Evolutionary conservation across 1,140 invertebrate species (phyloP), one percentile per base, ranked within the genome.

Genomic region (Matsumurasca onukii): DNA sequence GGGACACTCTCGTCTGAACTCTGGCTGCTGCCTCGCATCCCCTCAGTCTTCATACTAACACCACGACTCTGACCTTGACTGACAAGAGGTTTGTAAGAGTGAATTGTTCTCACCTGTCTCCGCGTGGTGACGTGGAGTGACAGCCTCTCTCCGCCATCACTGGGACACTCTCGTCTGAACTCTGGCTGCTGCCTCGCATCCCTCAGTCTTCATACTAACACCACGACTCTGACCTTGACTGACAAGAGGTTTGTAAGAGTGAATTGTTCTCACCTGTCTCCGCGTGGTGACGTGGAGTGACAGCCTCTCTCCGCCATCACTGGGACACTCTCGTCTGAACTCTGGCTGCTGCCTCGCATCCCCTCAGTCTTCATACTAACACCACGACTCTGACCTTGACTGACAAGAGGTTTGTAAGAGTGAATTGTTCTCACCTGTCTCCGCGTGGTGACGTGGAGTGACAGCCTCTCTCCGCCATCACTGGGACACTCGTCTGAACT

Each of bases 1-100:
- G 73, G 80, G 77, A 78, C 80, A 75, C 83, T 84, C 71, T 86
- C 85, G 68, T 86, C 85, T 0, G 84, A 85, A 59, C 83, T 85
- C 17, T 85, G 79, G 73, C 84, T 85, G 0, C 84, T 85, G 15
- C 81, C 83, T 67, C 84, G 72, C 12, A 82, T 79, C n/a, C n/a
- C n/a, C 49, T 82, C 83, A 30, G 76, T 82, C 67, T 86, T 84
- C 61, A 86, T 80, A 73, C 83, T 85, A 3, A 85, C 78, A 65
- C 82, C 84, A 71, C 84, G 78, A 62, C 81, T 82, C 0, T 77
- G 74, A 68, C 80, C 81, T 66, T 82, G 79, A 73, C 81, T 82
- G 3, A 17, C 49, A 12, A 22, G 17, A 67, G 82, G 82, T 65
- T 81, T 77, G 3, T 81, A 82, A 31, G 83, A 84, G 31, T 82